These are phyloP conservation scores for Neopipo cinnamomea DNA, from an alignment of 2,113 vertebrate genomes.

Conservation along the genomic window DNA sequence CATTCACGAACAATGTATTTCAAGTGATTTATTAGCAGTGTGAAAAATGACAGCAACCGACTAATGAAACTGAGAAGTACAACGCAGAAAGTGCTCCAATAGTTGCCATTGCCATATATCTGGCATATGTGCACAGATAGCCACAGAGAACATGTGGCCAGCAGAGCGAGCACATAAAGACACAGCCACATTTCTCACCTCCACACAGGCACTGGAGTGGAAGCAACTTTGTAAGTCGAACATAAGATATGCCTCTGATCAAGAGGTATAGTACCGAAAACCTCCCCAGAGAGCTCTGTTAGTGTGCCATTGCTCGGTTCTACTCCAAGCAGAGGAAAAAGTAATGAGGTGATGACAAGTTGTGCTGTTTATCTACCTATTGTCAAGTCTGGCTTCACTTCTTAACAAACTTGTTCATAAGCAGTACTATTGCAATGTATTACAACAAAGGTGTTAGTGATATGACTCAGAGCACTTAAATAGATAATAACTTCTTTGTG, in stretches of 20 bases:
- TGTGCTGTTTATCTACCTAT: neutral
- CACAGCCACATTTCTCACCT: neutral
- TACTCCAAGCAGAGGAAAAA: neutral
- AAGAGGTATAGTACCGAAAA: neutral
- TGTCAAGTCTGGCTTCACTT: neutral
- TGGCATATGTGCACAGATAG: neutral
- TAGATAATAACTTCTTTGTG: neutral
- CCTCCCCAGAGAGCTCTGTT: neutral
- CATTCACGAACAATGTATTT: neutral
- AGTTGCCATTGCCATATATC: neutral
- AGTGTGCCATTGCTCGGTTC: neutral
- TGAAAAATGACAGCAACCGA: neutral
- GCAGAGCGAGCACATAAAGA: fast-evolving
- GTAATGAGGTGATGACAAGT: neutral
- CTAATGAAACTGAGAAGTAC: neutral
- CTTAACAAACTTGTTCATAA: neutral
- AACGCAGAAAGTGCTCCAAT: neutral
- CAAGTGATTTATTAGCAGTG: neutral
- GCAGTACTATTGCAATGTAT: neutral
- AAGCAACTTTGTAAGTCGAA: neutral
- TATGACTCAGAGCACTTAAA: neutral
- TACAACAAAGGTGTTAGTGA: neutral
- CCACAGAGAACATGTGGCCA: neutral
- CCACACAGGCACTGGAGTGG: neutral
- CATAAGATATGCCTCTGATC: neutral